These are phyloP conservation scores for Chrysoperla carnea DNA, from an alignment of 1,140 invertebrate genomes.

Conservation along the genomic window DNA sequence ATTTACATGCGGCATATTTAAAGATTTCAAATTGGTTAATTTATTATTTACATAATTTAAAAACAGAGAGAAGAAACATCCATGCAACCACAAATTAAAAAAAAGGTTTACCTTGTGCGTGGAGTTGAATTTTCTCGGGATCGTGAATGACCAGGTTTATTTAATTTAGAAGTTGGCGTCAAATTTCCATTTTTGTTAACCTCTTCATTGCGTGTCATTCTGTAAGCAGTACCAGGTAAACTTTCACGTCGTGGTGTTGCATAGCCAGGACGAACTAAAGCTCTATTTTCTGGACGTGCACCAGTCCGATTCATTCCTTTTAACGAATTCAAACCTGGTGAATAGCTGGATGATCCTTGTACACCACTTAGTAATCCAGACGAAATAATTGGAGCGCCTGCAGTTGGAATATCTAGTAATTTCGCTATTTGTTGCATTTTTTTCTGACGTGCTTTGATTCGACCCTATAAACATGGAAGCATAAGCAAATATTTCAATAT, in stretches of 20 bases:
- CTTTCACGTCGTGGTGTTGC: conserved; percentile 40
- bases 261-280: conserved; percentile 37
- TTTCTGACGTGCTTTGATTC: conserved; percentile 85
- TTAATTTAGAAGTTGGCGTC: neutral
- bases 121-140: neutral
- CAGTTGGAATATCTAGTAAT: conserved; percentile 62
- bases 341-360: conserved; percentile 19
- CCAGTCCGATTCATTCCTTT: conserved; percentile 13
- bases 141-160: conserved; percentile 2
- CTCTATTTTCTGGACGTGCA: neutral
- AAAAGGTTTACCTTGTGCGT: neutral
- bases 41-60: too few relatives aligned
- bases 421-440: conserved; percentile 91
- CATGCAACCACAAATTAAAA: too few relatives aligned
- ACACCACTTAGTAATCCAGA: conserved; percentile 16
- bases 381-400: conserved; percentile 30
- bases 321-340: conserved; percentile 5
- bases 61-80: too few relatives aligned
- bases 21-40: too few relatives aligned
- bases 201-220: conserved; percentile 15
- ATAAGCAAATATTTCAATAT: neutral
- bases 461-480: conserved; percentile 41
- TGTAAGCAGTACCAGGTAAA: conserved; percentile 16
- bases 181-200: conserved; percentile 2
- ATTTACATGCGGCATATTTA: too few relatives aligned